Percentiles rank a stretch among this genome's conserved stretches.
These are phyloP conservation scores for Thunnus maccoyii DNA, from an alignment of 2,113 vertebrate species.

Conservation along the genomic window DNA sequence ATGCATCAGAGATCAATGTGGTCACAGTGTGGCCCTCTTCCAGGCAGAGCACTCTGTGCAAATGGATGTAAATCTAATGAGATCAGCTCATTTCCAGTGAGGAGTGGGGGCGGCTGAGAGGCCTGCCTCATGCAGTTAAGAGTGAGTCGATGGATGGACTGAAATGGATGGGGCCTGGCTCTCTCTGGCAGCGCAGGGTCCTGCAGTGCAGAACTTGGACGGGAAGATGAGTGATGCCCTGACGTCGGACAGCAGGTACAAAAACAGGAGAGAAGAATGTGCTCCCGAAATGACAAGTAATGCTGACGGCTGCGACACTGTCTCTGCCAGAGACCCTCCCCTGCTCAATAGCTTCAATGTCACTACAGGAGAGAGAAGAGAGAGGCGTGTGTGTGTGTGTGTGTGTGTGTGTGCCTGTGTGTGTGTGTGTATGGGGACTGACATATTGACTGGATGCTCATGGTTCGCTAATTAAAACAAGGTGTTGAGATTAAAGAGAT, in stretches of 20 bases:
- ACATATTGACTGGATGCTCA: slow-evolving; percentile 51
- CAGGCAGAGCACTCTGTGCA: slow-evolving; percentile 65
- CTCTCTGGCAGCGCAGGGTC: slow-evolving; percentile 9
- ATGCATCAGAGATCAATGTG: slow-evolving; percentile 54
- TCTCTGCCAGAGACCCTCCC: slow-evolving; percentile 26
- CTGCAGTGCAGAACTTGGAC: slow-evolving; percentile 17
- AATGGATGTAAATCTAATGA: slow-evolving; percentile 74
- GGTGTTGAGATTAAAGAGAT: slow-evolving; percentile 68
- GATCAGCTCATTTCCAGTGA: slow-evolving; percentile 61
- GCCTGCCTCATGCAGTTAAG: slow-evolving; percentile 21
- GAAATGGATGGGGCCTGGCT: slow-evolving; percentile 25
- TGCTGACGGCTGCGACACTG: slow-evolving; percentile 15
- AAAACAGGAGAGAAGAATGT: slow-evolving; percentile 24
- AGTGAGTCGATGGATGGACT: slow-evolving; percentile 24
- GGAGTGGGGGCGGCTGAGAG: slow-evolving; percentile 28
- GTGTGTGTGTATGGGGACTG: neutral
- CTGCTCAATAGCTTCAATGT: slow-evolving; percentile 31
- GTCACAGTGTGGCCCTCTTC: slow-evolving; percentile 46
- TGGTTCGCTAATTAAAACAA: slow-evolving; percentile 73
- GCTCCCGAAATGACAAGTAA: slow-evolving; percentile 52
- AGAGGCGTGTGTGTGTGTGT: too few species aligned
- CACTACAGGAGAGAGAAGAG: slow-evolving; percentile 15
- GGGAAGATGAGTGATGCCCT: slow-evolving; percentile 22
- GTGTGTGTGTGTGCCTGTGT: neutral
- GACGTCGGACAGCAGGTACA: slow-evolving; percentile 19